phyloP scores from a whole-genome alignment of 2,113 vertebrate species.

The Eublepharis macularius region DNA sequence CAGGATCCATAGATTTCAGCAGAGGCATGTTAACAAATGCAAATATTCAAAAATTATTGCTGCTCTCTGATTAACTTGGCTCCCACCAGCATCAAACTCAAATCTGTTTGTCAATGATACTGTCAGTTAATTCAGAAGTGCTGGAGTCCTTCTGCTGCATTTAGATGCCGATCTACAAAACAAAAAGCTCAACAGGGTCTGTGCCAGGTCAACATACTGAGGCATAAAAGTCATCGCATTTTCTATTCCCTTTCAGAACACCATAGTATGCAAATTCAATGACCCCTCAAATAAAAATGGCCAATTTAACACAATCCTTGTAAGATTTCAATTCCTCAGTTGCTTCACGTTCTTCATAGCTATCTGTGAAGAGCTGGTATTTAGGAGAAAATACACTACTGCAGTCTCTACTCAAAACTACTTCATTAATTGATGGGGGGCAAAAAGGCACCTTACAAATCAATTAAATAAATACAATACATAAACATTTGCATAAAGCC shows the following conservation, averaged over 20 bases:
- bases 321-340: neutral
- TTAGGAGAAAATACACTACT: neutral
- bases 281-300: neutral
- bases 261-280: neutral
- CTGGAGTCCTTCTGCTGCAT: too few species aligned
- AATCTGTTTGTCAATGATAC: neutral
- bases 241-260: neutral
- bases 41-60: neutral
- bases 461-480: too few species aligned
- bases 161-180: neutral
- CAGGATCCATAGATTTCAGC: neutral
- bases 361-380: neutral
- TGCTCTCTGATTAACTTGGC: neutral
- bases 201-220: neutral
- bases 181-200: neutral
- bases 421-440: neutral
- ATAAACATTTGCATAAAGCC: too few species aligned
- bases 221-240: neutral
- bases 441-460: too few species aligned
- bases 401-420: neutral
- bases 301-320: neutral
- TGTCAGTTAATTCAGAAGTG: neutral
- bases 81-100: neutral
- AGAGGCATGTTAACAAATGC: neutral
- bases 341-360: neutral